phyloP scores from a whole-genome alignment of 2,797 vertebrate genomes.

The Gallinago stenura region DNA sequence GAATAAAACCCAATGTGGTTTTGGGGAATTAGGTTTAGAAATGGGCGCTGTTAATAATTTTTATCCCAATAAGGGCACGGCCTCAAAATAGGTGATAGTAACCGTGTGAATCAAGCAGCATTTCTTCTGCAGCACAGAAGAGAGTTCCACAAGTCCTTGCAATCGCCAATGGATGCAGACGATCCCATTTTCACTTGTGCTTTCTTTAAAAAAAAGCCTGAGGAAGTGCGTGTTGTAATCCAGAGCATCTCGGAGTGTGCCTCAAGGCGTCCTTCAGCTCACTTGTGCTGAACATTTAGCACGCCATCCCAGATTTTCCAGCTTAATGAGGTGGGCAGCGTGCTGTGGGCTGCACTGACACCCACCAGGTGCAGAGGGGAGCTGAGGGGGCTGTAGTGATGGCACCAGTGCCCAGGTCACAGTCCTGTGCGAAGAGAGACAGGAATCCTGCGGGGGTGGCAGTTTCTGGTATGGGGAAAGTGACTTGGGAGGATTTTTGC shows the following conservation, averaged over 20 bases:
- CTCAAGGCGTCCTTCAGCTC: not conserved
- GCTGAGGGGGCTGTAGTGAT: not conserved
- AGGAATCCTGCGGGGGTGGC: not conserved
- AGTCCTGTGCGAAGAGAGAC: not conserved
- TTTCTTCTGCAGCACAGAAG: not conserved
- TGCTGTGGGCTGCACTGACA: not conserved
- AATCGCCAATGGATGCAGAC: not conserved
- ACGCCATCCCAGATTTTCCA: no score
- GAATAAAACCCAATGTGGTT: not conserved
- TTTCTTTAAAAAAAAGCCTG: not conserved
- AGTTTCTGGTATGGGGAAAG: not conserved
- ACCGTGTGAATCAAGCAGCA: rapidly evolving
- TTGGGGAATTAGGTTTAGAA: not conserved
- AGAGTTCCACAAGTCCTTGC: not conserved
- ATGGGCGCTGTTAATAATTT: not conserved
- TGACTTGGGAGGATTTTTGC: not conserved
- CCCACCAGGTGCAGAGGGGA: rapidly evolving
- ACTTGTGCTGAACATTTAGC: not conserved
- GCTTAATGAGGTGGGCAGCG: not conserved
- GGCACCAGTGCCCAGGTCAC: not conserved
- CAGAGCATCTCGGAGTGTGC: not conserved
- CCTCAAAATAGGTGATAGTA: rapidly evolving
- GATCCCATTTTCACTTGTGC: not conserved
- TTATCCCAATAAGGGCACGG: not conserved
- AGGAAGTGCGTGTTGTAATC: rapidly evolving